phyloP scores from a whole-genome alignment of 2,797 vertebrate genomes.

The Chelidonichthys spinosus region DNA sequence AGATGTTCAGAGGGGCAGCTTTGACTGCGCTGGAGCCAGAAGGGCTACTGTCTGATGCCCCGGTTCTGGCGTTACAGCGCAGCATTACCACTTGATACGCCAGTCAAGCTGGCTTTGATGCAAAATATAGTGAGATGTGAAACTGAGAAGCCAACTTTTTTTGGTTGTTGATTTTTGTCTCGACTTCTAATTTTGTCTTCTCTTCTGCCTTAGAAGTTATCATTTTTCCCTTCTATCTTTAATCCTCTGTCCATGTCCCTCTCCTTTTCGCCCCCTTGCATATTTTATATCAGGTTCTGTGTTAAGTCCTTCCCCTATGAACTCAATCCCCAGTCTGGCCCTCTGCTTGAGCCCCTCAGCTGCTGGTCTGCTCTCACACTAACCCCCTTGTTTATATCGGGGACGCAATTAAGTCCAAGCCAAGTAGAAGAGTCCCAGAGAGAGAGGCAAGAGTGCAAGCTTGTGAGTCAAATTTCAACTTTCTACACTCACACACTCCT shows the following conservation, averaged over 20 bases:
- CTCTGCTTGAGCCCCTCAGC: conserved; percentile 89
- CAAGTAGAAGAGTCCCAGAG: conserved; percentile 91
- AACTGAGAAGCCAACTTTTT: conserved; percentile 23
- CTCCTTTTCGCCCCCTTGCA: conserved; percentile 72
- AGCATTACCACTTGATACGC: conserved; percentile 64
- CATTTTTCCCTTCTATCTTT: conserved; percentile 55
- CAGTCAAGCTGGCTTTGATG: conserved; percentile 56
- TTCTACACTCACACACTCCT: conserved; percentile 65
- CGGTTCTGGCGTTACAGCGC: conserved; percentile 64
- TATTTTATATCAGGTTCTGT: conserved; percentile 82
- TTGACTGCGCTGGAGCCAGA: conserved; percentile 78
- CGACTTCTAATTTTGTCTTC: conserved; percentile 63
- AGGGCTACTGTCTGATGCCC: conserved; percentile 81
- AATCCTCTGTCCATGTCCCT: conserved; percentile 67
- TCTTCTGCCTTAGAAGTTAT: conserved; percentile 42
- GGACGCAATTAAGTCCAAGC: conserved; percentile 89
- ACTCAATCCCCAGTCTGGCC: conserved; percentile 86
- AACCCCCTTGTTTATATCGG: conserved; percentile 94
- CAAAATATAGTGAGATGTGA: conserved; percentile 55
- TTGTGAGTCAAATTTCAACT: conserved; percentile 88
- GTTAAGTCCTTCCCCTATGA: conserved; percentile 84
- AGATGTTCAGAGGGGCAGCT: conserved; percentile 78
- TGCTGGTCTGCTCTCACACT: conserved; percentile 91
- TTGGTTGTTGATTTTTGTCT: conserved; percentile 16
- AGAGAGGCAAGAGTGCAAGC: conserved; percentile 92